Base-by-base conservation (phyloP, 37 sponge, comb jelly and placozoan genomes). In the Corticium candelabrum region DNA sequence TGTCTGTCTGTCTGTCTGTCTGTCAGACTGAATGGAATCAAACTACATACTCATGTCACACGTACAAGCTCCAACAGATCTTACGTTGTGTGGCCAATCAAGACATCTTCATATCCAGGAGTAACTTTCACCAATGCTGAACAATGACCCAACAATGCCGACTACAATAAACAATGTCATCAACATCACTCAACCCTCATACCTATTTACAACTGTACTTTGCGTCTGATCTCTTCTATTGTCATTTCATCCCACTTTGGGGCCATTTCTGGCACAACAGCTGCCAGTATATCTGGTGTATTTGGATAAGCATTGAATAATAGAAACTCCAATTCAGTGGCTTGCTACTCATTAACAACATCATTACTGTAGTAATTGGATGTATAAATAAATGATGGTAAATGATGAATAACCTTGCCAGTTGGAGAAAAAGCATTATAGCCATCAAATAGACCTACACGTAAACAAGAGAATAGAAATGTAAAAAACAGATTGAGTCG, bases 121-220 rank as follows among this genome's bases (percentile, higher is more conserved):
- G 80, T 77, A 40, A 77, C 38, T 40, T 88, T 88, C 74, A 88
- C 84, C 29, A 88, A 78, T 4, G 74, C 88, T 34, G 88, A 88
- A 40, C 88, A 88, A 67, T 77, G 78, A 2, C 72, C 70, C 7
- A 3, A 38, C 3, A n/a, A 1, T 0, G 72, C 62, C 11, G 21
- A 11, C 62, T 50, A 50, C 11, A 11, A 50, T 11, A 50, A 27
- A 27, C n/a, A n/a, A n/a, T n/a, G n/a, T n/a, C n/a, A n/a, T n/a
- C n/a, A n/a, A n/a, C n/a, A n/a, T n/a, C n/a, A n/a, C 21, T 11
- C 62, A 50, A 50, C 11, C 15, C 62, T 27, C 11, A 50, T 50
- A 50, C 15, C 62, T 50, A 50, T 50, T 50, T 50, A 21, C 62
- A 50, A 27, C 21, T 50, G 11, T 50, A 50, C 62, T 50, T 11